Evolutionary conservation across 2,797 vertebrate species (phyloP), one percentile per base, ranked within the genome.

Genomic region (Petrocephalus sullivani): DNA sequence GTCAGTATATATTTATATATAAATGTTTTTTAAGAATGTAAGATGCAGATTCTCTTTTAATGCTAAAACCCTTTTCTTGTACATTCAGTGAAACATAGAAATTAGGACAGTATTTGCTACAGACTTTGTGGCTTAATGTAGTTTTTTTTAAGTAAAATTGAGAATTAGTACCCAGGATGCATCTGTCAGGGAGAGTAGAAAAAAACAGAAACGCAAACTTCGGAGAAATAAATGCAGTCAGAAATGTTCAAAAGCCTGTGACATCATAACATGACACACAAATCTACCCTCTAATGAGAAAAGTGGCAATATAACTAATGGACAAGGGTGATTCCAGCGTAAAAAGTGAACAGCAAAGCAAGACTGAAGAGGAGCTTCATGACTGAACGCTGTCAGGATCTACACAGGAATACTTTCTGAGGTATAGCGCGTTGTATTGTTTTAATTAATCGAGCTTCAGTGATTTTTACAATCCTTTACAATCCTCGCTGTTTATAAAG

Each of bases 401-500:
- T 94, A 94, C 93, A 94, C 93, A 93, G 91, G 94, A 93, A 86
- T 95, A 93, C 49, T 49, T 94, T 96, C 93, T 96, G 95, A 96
- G 95, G 95, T 96, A 96, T 96, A 95, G 92, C 94, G 92, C 91
- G 95, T 96, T 95, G 95, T 95, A 94, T 85, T 86, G 90, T 93
- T 93, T 94, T 91, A 93, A 90, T 91, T 94, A 93, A 93, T 93
- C 12, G 58, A 64, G 21, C 91, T 91, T 75, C n/a, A 75, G 60
- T 75, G 91, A 91, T 93, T 89, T 90, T 90, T 90, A n/a, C 90
- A 93, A 90, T 89, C 90, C 92, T 95, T 91, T 95, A 96, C 95
- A 95, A 96, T 95, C 94, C 94, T 95, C 89, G 94, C 95, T 94
- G 95, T 95, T 94, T 89, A 95, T 95, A 96, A 96, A 95, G 95